Conservation (phyloP, 2,888 invertebrate species). For the Drosophila testacea region DNA sequence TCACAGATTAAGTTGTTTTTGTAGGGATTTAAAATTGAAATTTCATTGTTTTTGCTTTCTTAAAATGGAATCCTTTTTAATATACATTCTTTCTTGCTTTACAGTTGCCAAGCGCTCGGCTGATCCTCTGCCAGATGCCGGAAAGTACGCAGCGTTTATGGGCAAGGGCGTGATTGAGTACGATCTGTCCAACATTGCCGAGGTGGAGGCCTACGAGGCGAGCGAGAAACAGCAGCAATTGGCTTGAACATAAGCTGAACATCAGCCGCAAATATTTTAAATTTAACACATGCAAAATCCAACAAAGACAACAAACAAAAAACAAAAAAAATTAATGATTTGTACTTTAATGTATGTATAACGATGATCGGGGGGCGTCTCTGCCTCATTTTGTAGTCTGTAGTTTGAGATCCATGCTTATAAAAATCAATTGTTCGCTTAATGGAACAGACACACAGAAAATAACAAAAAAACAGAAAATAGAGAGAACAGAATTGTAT, state of each 20-base stretch:
- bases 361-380: slow-evolving; percentile 47
- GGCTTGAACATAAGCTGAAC: slow-evolving; percentile 46
- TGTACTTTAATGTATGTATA: slow-evolving; percentile 44
- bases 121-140: slow-evolving; percentile 84
- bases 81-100: slow-evolving; percentile 9
- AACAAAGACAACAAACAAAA: slow-evolving; percentile 34
- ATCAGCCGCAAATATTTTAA: slow-evolving; percentile 50
- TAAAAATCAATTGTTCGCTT: slow-evolving; percentile 17
- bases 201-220: slow-evolving; percentile 86
- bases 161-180: slow-evolving; percentile 91
- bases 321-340: slow-evolving; percentile 58
- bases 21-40: no score
- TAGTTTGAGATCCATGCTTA: slow-evolving; percentile 52
- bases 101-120: slow-evolving; percentile 88
- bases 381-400: slow-evolving; percentile 65
- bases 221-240: slow-evolving; percentile 42
- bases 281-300: slow-evolving; percentile 29
- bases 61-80: background rate
- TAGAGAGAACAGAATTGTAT: slow-evolving; percentile 27
- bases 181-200: slow-evolving; percentile 90
- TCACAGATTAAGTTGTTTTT: no score
- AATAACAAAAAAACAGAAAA: background rate
- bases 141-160: slow-evolving; percentile 91
- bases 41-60: no score
- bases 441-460: slow-evolving; percentile 3